Conservation (phyloP, 1,140 invertebrate species). For the Drosophila mojavensis region DNA sequence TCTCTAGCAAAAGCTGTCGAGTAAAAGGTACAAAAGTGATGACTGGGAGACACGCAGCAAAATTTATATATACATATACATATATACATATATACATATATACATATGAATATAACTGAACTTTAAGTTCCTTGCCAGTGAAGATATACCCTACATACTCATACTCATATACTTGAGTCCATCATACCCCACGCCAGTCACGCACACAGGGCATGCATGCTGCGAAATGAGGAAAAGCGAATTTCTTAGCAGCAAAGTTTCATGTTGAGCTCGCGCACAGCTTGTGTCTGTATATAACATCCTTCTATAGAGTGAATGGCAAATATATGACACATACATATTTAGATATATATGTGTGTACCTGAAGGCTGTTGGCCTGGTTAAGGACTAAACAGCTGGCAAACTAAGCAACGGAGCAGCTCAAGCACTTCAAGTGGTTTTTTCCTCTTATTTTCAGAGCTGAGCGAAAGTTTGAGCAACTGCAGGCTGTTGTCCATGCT, state of each 20-base stretch:
- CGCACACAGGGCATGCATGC: slow-evolving; percentile 4
- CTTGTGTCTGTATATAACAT: slow-evolving; percentile 33
- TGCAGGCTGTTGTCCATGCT: slow-evolving; percentile 15
- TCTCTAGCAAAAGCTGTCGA: slow-evolving; percentile 13
- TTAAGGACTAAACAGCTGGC: slow-evolving; percentile 4
- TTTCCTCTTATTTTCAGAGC: slow-evolving; percentile 29
- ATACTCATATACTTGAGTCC: too few relatives aligned
- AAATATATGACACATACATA: slow-evolving; percentile 45
- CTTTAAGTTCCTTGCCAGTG: too few relatives aligned
- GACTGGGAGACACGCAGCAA: not conserved
- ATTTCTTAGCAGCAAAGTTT: slow-evolving; percentile 56
- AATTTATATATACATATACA: too few relatives aligned
- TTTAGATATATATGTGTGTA: not conserved
- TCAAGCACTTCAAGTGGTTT: slow-evolving; percentile 25
- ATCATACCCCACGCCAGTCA: not conserved
- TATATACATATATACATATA: too few relatives aligned
- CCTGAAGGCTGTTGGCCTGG: slow-evolving; percentile 18
- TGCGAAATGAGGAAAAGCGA: slow-evolving; percentile 4
- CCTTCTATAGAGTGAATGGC: slow-evolving; percentile 8
- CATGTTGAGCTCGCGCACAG: slow-evolving; percentile 49
- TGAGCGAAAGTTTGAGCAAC: slow-evolving; percentile 57
- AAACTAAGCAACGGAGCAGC: not conserved
- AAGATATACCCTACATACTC: too few relatives aligned
- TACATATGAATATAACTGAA: too few relatives aligned
- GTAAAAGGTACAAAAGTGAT: slow-evolving; percentile 8